Percentiles rank a stretch among this genome's conserved stretches.
Conservation (phyloP, 2,888 invertebrate genomes). For the Cyaniris semiargus region DNA sequence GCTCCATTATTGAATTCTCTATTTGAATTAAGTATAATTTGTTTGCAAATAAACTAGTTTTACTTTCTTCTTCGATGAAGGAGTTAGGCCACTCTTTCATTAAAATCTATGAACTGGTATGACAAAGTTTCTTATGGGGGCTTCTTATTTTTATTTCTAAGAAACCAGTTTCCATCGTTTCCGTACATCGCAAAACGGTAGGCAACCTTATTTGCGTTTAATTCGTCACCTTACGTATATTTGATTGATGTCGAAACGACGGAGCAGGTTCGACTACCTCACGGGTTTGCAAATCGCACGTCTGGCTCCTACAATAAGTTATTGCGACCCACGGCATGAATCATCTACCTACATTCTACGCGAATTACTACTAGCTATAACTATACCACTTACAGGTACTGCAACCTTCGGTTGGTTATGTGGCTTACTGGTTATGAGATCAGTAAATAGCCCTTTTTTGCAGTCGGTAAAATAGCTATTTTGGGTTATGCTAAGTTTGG, state of each 20-base stretch:
- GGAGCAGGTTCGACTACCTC: conserved; percentile 21
- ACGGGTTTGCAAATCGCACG: conserved; percentile 12
- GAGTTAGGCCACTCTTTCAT: no score
- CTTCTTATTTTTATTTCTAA: no score
- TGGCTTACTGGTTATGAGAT: neutral
- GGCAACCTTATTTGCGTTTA: neutral
- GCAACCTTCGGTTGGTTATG: neutral
- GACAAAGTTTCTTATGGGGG: no score
- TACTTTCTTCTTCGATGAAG: no score
- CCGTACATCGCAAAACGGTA: neutral
- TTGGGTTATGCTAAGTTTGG: neutral
- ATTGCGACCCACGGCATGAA: conserved; percentile 22
- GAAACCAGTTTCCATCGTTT: no score
- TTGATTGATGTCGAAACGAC: conserved; percentile 20
- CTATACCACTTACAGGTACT: neutral
- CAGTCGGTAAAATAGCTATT: neutral
- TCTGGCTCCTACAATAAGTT: conserved; percentile 2
- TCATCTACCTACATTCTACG: conserved; percentile 17
- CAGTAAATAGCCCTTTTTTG: neutral
- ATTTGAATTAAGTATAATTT: neutral
- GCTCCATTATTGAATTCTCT: neutral
- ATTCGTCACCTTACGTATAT: neutral
- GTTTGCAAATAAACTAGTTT: neutral
- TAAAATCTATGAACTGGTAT: no score
- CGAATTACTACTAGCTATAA: conserved; percentile 6